Base-by-base conservation (phyloP, 2,888 invertebrate genomes). In the Apoderus coryli region DNA sequence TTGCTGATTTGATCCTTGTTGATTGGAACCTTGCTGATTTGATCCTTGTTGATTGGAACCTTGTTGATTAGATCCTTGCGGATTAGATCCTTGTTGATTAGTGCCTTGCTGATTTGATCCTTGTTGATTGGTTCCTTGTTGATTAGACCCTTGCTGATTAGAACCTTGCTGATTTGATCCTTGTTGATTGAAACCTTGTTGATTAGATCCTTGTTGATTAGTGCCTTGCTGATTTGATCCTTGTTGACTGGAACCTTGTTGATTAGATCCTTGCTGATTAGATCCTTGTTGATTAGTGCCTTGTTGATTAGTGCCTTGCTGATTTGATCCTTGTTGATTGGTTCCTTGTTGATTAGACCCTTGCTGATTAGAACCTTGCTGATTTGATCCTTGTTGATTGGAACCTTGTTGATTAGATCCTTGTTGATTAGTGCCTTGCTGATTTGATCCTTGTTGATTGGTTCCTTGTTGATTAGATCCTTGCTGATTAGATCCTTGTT, bases 211-310 rank as follows among this genome's bases (percentile, higher is more conserved):
- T 25, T 23, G 22, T 32, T 29, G 25, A 32, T 30, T 33, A n/a
- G 14, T 23, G 4, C 27, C 25, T 27, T 32, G 33, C 16, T 32
- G 15, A 22, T 34, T 26, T 22, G 31, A 11, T 27, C 19, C 27
- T 31, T 33, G 33, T 27, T 29, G 31, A 22, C 27, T 34, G 12
- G 25, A 16, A 9, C 34, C 29, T 28, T 33, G 36, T 34, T 36
- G 26, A 27, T 36, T 32, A 19, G 27, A 9, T 19, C 33, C 25
- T 33, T 32, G 31, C 22, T 32, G 35, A 10, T 23, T 29, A 4
- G 27, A 11, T 28, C 29, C 25, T 22, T 29, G 41, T 60, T 57
- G 32, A 48, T 60, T 40, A 65, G 15, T n/a, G 10, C 36, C 33
- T 16, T 29, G 35, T 23, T 37, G 33, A 15, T 13, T 37, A 35